Evolutionary conservation across 2,113 vertebrate species (phyloP).

Genomic region (Bettongia penicillata): DNA sequence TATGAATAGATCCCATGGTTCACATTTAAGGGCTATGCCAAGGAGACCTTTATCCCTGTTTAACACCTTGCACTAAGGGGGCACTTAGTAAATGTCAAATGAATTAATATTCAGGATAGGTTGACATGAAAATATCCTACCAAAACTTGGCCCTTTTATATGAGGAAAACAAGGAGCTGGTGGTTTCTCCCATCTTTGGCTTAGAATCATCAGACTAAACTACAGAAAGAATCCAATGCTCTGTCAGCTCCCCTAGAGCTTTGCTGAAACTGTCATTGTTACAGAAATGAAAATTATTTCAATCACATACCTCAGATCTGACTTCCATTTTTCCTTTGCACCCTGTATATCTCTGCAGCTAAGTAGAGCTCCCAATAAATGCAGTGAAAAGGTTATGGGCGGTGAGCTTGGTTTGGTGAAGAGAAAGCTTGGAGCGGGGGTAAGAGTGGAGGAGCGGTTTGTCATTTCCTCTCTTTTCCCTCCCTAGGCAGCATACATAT

Average conservation of each 20-base stretch:
- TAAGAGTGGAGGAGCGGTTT: background rate
- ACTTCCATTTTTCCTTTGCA: background rate
- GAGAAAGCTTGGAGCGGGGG: background rate
- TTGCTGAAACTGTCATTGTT: background rate
- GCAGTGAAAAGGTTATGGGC: background rate
- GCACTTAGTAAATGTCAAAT: background rate
- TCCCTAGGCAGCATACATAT: background rate
- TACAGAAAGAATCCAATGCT: background rate
- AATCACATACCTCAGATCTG: background rate
- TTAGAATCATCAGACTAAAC: background rate
- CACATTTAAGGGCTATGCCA: background rate
- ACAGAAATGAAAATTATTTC: conserved; percentile 11
- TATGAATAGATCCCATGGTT: background rate
- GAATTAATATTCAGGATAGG: background rate
- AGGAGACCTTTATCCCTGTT: background rate
- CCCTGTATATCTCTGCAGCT: background rate
- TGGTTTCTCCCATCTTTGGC: background rate
- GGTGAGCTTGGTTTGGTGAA: background rate
- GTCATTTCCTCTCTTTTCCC: background rate
- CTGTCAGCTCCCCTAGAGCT: background rate
- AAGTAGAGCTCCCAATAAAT: background rate
- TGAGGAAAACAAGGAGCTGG: background rate
- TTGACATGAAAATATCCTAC: background rate
- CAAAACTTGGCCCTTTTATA: background rate
- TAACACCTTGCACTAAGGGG: background rate